Evolutionary conservation across 2,797 vertebrate species (phyloP).

Genomic region (Urophycis tenuis): DNA sequence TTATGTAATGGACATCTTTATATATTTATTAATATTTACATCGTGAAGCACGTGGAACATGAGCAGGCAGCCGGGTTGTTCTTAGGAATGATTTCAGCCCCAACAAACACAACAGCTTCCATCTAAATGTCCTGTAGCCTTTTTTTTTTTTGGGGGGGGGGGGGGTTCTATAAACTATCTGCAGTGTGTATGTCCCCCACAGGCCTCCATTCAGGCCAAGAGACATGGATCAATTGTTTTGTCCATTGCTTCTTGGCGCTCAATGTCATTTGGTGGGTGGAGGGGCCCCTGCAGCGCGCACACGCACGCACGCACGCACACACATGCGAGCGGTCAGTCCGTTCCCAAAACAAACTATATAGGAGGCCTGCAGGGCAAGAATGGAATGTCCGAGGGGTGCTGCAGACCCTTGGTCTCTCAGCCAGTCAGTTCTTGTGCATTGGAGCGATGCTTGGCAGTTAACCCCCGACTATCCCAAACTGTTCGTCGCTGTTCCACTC

Average conservation of each 20-base stretch:
- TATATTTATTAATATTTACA: too few species aligned
- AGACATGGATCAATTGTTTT: conserved; percentile 5
- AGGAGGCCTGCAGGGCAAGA: conserved; percentile 43
- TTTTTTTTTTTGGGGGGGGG: too few species aligned
- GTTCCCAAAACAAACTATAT: conserved; percentile 22
- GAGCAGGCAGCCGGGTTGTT: neutral
- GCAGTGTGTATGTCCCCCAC: too few species aligned
- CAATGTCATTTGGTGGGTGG: neutral
- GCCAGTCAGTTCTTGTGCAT: conserved; percentile 29
- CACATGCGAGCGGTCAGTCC: neutral
- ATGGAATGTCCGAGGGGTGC: conserved; percentile 28
- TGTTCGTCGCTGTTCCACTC: neutral
- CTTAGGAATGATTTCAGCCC: neutral
- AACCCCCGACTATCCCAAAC: conserved; percentile 26
- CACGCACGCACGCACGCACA: neutral
- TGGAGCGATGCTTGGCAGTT: conserved; percentile 9
- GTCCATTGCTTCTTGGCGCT: conserved; percentile 1
- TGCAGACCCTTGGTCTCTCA: conserved; percentile 31
- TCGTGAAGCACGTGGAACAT: neutral
- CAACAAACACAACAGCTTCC: too few species aligned
- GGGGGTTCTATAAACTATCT: too few species aligned
- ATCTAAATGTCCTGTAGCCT: too few species aligned
- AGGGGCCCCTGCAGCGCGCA: too few species aligned
- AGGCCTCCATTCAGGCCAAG: neutral
- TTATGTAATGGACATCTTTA: neutral